Evolutionary conservation across 1,140 invertebrate genomes (phyloP), one percentile per base, ranked within the genome.

Genomic region (Drosophila neocordata): DNA sequence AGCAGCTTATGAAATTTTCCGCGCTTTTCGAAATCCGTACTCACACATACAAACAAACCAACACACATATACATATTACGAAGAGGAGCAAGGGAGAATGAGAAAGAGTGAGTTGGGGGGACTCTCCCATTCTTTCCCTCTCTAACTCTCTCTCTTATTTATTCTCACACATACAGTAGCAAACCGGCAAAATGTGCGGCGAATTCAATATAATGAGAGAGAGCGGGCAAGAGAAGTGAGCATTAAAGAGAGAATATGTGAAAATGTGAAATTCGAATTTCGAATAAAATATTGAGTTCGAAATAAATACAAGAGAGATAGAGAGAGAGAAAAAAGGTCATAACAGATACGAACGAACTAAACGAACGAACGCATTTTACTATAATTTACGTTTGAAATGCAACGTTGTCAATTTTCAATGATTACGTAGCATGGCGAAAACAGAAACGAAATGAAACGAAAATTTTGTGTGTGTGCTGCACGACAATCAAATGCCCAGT

Each of bases 211-310:
- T 22, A 7, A 24, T 57, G 55, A 55, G 51, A 27, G 12, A 55
- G 18, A 31, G 27, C 22, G 22, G 20, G 15, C 11, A 1, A 18
- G 8, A 59, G 65, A 68, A 12, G 22, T 24, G n/a, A 44, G n/a
- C n/a, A n/a, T n/a, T n/a, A n/a, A n/a, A n/a, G 9, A n/a, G 37
- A 18, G 9, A 31, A 18, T 15, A 27, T 53, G 18, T 59, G 64
- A 53, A 56, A 72, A 68, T 58, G 69, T 77, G 64, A 24, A 63
- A 70, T 80, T 85, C 77, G 81, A 77, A 84, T 67, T 84, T 84
- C 81, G 81, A 84, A 84, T 84, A 85, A 77, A 84, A 84, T 84
- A 84, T 80, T 85, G 67, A 85, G 81, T 84, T 84, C 81, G 81
- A 85, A 85, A 56, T 56, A 56, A 56, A 34, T 13, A 56, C 53